Percentiles rank a stretch among this genome's conserved stretches.
phyloP scores from a whole-genome alignment of 2,113 vertebrate genomes.

The Numida meleagris region DNA sequence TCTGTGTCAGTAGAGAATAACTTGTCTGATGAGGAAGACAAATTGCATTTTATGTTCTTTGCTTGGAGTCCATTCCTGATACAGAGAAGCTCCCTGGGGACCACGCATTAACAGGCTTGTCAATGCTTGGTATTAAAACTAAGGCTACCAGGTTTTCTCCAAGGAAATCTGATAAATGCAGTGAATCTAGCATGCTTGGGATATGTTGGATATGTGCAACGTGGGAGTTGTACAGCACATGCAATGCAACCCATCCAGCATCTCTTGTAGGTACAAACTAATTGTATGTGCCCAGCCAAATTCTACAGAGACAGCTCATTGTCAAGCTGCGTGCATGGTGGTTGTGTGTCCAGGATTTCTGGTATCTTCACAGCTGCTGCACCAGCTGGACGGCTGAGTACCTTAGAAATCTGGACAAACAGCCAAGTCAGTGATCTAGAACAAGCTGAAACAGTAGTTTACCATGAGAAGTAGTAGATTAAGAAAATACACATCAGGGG shows the following conservation, averaged over 20 bases:
- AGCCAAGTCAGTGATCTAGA: not conserved
- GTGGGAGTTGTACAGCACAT: rapidly evolving
- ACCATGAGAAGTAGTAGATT: not conserved
- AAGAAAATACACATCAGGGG: not conserved
- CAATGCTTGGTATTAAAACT: not conserved
- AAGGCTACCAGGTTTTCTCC: not conserved
- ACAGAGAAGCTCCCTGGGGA: not conserved
- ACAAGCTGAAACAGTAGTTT: not conserved
- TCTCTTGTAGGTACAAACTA: rapidly evolving
- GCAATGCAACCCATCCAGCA: not conserved
- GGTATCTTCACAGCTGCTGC: not conserved
- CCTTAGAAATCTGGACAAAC: not conserved
- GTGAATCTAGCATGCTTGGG: not conserved
- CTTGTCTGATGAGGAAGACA: not conserved
- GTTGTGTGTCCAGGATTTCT: not conserved
- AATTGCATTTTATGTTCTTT: not conserved
- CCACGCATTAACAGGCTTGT: not conserved
- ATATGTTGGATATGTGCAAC: not conserved
- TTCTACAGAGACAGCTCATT: not conserved
- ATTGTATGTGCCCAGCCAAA: not conserved
- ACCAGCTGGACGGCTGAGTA: not conserved
- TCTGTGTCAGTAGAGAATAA: not conserved
- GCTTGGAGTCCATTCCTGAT: not conserved
- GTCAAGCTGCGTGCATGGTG: not conserved
- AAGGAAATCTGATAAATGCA: not conserved